Evolutionary conservation across 2,797 vertebrate species (phyloP), one percentile per base, ranked within the genome.

Genomic region (Hemitrygon akajei): DNA sequence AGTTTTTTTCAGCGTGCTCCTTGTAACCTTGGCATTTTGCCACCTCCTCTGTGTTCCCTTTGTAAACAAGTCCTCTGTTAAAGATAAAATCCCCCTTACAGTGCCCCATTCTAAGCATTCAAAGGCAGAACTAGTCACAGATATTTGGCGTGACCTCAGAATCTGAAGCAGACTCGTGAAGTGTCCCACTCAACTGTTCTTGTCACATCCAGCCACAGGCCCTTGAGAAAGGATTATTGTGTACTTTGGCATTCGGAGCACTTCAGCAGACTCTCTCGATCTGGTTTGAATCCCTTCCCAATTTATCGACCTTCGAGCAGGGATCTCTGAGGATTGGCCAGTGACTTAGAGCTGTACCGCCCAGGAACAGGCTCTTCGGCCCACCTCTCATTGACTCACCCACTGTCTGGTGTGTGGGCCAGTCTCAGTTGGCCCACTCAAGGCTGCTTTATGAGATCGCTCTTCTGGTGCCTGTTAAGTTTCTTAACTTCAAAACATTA

Each of bases 51-150:
- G 86, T 89, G 63, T 69, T 89, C 86, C 34, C 60, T 89, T 89
- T 89, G 86, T 89, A 89, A 89, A 89, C 86, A 89, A 69, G 86
- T 63, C n/a, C 63, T 89, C 63, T 89, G 86, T 89, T 69, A 89
- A 66, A 89, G 86, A 89, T 89, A 89, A 63, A 69, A 69, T 89
- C 86, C 86, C 86, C 63, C 63, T 89, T 63, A 89, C 86, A 89
- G 86, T 89, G 86, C 86, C 86, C 86, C 86, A 89, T 69, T 89
- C 86, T 69, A 69, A 69, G 30, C 86, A 37, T 89, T 89, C 86
- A 89, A 89, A 89, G 86, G 60, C 86, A 66, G 86, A 66, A 66
- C 30, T 66, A 20, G n/a, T 69, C 86, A 89, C 86, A 89, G 86
- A 89, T 69, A 89, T 69, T 69, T 63, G 66, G 86, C 63, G 69